Conservation (phyloP, 2,797 vertebrate species). For the Anguilla obscura region DNA sequence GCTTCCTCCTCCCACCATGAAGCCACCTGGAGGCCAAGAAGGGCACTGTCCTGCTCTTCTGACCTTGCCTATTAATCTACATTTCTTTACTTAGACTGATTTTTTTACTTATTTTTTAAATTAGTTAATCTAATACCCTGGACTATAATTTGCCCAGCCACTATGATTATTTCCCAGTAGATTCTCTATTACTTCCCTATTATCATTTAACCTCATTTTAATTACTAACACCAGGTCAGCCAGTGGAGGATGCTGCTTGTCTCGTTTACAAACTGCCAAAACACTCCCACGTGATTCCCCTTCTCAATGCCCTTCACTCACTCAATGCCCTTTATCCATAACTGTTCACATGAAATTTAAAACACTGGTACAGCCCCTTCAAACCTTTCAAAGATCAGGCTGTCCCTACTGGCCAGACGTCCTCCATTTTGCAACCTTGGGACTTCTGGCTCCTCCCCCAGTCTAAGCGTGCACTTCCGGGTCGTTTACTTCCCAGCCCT, state of each 20-base stretch:
- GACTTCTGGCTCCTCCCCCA: no score
- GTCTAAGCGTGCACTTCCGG: no score
- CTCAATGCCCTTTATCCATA: background rate
- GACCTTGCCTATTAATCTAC: background rate
- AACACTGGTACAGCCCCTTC: background rate
- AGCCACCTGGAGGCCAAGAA: background rate
- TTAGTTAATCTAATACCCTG: background rate
- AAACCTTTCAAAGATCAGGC: background rate
- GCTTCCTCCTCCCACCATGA: background rate
- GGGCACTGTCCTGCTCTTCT: background rate
- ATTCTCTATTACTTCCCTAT: background rate
- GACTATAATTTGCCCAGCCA: background rate
- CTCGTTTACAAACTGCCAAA: background rate
- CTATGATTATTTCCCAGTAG: background rate
- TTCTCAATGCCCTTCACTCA: background rate
- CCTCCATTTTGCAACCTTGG: background rate
- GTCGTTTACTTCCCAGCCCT: no score
- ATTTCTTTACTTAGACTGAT: background rate
- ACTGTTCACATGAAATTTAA: background rate
- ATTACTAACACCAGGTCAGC: background rate
- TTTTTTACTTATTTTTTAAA: background rate
- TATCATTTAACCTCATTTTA: background rate
- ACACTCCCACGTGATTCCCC: background rate
- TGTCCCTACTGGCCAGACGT: background rate
- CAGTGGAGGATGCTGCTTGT: background rate